Evolutionary conservation across 2,888 invertebrate species (phyloP).

Genomic region (Belgica antarctica): DNA sequence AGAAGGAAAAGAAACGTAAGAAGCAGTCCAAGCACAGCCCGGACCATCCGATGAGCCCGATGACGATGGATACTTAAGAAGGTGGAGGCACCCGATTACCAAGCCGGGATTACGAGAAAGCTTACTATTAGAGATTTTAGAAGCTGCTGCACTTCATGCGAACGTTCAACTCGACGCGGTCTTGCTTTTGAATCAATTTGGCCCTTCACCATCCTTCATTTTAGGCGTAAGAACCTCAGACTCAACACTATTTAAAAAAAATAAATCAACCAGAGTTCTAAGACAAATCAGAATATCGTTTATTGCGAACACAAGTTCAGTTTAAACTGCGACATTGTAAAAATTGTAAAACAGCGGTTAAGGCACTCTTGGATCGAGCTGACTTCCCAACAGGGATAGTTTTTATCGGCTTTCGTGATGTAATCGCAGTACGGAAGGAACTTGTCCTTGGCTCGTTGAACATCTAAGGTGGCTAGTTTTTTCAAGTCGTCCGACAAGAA

Average conservation of each 20-base stretch:
- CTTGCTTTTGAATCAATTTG: no score
- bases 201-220: no score
- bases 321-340: constrained; percentile 22
- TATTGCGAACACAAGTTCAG: background rate
- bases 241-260: no score
- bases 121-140: background rate
- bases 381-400: constrained; percentile 32
- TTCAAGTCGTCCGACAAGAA: background rate
- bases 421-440: constrained; percentile 24
- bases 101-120: background rate
- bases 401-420: background rate
- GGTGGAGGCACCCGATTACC: no score
- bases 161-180: background rate
- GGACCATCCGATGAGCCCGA: constrained; percentile 68
- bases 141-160: background rate
- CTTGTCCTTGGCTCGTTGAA: background rate
- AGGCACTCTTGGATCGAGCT: constrained; percentile 35
- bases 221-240: no score
- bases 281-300: no score
- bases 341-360: constrained; percentile 11
- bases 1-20: constrained; percentile 94
- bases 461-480: background rate
- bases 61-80: constrained; percentile 57
- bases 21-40: constrained; percentile 86
- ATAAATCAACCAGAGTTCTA: no score